A percentile compares a stretch with the other conserved stretches of the same genome.
These are phyloP conservation scores for Hydrolagus affinis DNA, from an alignment of 2,113 vertebrate species.

Conservation along the genomic window DNA sequence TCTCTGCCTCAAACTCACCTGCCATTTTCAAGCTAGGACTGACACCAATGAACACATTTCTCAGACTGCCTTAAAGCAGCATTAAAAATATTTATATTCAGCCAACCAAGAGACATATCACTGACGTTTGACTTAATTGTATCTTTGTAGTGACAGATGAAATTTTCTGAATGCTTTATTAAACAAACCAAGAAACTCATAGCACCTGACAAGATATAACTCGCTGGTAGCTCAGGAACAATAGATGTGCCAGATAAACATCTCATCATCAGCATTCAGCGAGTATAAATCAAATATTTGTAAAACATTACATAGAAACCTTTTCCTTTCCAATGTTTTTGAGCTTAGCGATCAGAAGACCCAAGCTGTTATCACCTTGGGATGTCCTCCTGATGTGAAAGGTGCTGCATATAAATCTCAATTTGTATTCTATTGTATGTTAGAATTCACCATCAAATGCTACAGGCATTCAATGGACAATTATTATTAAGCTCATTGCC, in stretches of 20 bases:
- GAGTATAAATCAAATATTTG: neutral
- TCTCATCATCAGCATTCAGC: neutral
- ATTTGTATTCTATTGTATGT: neutral
- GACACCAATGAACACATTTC: neutral
- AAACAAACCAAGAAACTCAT: too few relatives aligned
- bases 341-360: too few relatives aligned
- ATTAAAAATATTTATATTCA: neutral
- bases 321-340: neutral
- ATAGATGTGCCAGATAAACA: neutral
- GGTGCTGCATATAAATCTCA: too few relatives aligned
- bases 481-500: neutral
- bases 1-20: neutral
- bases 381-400: too few relatives aligned
- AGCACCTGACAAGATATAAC: neutral
- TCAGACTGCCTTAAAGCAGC: neutral
- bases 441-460: neutral
- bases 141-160: neutral
- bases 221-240: too few relatives aligned
- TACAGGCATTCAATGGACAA: neutral
- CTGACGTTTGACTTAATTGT: constrained; percentile 8
- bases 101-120: neutral
- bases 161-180: neutral
- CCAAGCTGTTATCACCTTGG: too few relatives aligned
- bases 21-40: neutral
- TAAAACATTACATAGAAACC: neutral